Percentiles rank a stretch among this genome's conserved stretches.
Conservation (phyloP, 2,888 invertebrate species). For the Carpatolechia fugitivella region DNA sequence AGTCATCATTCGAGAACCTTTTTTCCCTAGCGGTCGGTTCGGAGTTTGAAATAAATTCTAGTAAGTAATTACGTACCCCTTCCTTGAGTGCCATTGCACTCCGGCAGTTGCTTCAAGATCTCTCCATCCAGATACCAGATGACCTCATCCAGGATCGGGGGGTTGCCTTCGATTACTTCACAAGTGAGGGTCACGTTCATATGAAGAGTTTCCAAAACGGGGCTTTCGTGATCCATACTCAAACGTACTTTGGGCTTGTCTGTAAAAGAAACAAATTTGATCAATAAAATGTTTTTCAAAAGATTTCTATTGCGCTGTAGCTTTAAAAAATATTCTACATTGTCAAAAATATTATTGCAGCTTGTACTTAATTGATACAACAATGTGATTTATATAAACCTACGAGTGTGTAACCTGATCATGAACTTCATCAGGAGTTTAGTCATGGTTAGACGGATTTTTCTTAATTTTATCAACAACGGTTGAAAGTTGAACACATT, state of each 20-base stretch:
- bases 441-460: too few relatives aligned
- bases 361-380: too few relatives aligned
- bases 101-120: slow-evolving; percentile 90
- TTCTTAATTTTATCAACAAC: too few relatives aligned
- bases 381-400: too few relatives aligned
- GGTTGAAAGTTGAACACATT: too few relatives aligned
- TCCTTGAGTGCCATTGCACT: slow-evolving; percentile 82
- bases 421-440: too few relatives aligned
- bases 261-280: slow-evolving; percentile 49
- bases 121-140: slow-evolving; percentile 93
- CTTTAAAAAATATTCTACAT: too few relatives aligned
- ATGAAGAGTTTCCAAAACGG: slow-evolving; percentile 88
- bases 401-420: too few relatives aligned
- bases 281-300: not conserved
- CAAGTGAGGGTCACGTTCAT: slow-evolving; percentile 91
- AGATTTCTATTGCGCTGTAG: not conserved
- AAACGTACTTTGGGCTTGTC: slow-evolving; percentile 89
- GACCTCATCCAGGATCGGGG: slow-evolving; percentile 84
- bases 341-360: too few relatives aligned
- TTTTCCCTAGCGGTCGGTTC: too few relatives aligned
- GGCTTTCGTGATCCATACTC: slow-evolving; percentile 86
- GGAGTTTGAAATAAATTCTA: too few relatives aligned
- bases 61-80: slow-evolving; percentile 36
- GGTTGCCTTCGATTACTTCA: slow-evolving; percentile 89
- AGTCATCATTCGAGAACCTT: too few relatives aligned